Percentiles rank a stretch among this genome's conserved stretches.
These are phyloP conservation scores for Patella caerulea DNA, from an alignment of 2,888 invertebrate genomes.

Conservation along the genomic window DNA sequence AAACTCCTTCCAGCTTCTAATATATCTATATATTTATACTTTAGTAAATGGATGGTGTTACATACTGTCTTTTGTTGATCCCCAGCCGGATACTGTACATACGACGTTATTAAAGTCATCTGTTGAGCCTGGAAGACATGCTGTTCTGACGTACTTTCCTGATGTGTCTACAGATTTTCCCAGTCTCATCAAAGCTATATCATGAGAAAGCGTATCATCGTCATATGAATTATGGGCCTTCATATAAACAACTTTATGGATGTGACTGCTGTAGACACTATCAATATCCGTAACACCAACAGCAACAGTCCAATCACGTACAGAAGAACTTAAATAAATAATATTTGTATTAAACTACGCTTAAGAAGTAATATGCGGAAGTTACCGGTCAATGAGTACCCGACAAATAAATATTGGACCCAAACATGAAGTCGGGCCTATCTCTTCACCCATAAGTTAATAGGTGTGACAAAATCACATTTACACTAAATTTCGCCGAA, in stretches of 20 bases:
- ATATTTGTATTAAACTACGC: no score
- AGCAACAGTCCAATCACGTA: constrained; percentile 44
- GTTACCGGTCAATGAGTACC: no score
- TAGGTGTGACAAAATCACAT: no score
- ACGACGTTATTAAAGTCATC: constrained; percentile 21
- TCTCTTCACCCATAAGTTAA: no score
- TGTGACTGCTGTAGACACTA: constrained; percentile 39
- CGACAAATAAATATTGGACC: no score
- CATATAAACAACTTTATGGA: constrained; percentile 39
- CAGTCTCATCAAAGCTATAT: constrained; percentile 13
- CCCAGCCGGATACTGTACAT: constrained; percentile 37
- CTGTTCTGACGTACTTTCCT: constrained; percentile 11
- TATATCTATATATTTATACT: no score
- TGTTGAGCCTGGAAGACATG: constrained; percentile 22
- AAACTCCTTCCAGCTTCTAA: no score
- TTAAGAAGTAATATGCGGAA: no score
- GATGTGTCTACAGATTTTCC: background rate
- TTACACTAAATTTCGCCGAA: no score
- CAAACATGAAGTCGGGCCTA: no score
- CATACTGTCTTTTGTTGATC: constrained; percentile 12
- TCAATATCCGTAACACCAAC: constrained; percentile 45
- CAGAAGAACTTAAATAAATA: background rate
- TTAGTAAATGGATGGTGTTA: no score
- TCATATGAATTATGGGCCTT: constrained; percentile 41
- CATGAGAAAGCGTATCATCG: constrained; percentile 12